Base-by-base conservation (phyloP, 2,113 vertebrate species). In the Oostethus manadensis region DNA sequence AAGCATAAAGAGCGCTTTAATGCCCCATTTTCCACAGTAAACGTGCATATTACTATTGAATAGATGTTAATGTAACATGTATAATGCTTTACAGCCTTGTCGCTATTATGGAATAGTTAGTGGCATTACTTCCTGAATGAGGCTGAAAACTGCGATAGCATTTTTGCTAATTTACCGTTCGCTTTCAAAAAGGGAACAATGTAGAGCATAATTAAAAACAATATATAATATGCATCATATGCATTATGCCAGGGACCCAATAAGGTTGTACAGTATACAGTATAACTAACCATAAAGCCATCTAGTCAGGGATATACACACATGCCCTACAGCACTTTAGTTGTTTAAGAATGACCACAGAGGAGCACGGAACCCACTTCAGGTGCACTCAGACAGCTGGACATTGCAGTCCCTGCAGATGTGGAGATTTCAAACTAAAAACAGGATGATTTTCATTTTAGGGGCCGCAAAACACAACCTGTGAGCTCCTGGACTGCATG, bases 401-500 rank as follows among this genome's bases (percentile, higher is more conserved):
- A 63, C 60, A 65, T 58, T 29, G n/a, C 1, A 51, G 48, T 77
- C 38, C 59, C 75, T 56, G 51, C 48, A 70, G 60, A 73, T 74
- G 11, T 46, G 26, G 16, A 58, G 64, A 72, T 63, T 40, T 76
- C 45, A 72, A 61, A 68, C 26, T 57, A 43, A 50, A 56, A 66
- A 53, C 29, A 20, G 42, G 29, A 47, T 68, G 62, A 60, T 62
- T 80, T 68, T 61, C 78, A 18, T 63, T 72, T 76, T 78, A 64
- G 79, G 46, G 47, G 62, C 57, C 42, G 11, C 16, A 70, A 76
- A 82, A 73, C 55, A 69, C 68, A 76, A 76, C 73, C 81, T 81
- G 66, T 77, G 70, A 62, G 33, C 84, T n/a, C n/a, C n/a, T n/a
- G n/a, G n/a, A 73, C 65, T 81, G 79, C 62, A 79, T 65, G 77